phyloP scores from a whole-genome alignment of 2,888 invertebrate genomes.

The Dasysyrphus tricinctus region DNA sequence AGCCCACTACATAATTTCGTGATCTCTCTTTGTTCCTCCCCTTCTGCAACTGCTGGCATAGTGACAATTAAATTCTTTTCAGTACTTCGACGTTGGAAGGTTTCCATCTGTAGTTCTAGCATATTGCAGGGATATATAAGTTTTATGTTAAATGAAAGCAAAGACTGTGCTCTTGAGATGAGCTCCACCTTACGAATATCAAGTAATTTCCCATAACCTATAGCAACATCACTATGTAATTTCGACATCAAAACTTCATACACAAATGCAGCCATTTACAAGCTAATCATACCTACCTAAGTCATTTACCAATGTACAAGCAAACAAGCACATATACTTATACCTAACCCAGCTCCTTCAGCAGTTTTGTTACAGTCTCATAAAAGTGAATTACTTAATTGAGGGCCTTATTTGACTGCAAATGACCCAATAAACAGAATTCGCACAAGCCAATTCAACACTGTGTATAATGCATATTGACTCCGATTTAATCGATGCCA shows the following conservation, averaged over 20 bases:
- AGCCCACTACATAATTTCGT: too few species aligned
- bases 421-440: conserved; percentile 51
- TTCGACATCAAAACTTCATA: neutral
- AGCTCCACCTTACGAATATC: too few species aligned
- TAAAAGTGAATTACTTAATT: conserved; percentile 71
- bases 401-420: conserved; percentile 30
- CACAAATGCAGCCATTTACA: neutral
- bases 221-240: neutral
- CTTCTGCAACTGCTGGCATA: too few species aligned
- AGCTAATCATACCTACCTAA: neutral
- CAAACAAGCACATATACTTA: too few species aligned
- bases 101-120: too few species aligned
- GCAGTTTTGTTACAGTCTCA: conserved; percentile 23
- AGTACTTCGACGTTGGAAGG: too few species aligned
- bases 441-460: conserved; percentile 27
- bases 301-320: neutral
- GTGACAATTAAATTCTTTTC: too few species aligned
- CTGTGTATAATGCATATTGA: neutral
- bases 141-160: too few species aligned
- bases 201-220: neutral
- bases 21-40: too few species aligned
- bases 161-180: too few species aligned
- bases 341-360: conserved; percentile 7
- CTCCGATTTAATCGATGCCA: conserved; percentile 47
- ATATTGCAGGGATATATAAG: too few species aligned